phyloP scores from a whole-genome alignment of 2,797 vertebrate genomes.

The Poeciliopsis paucimaculata region DNA sequence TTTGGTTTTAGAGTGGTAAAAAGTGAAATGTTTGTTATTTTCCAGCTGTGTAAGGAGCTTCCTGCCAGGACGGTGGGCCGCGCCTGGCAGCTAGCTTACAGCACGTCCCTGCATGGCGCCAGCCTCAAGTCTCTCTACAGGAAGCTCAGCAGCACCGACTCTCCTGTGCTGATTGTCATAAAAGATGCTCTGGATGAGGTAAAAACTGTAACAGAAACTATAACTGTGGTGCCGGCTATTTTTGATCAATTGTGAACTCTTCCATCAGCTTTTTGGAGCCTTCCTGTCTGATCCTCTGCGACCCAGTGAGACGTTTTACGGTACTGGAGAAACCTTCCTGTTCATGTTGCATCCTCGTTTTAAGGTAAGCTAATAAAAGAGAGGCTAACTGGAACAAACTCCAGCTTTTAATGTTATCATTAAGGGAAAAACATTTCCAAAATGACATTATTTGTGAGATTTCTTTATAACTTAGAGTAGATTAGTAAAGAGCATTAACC shows the following conservation, averaged over 20 bases:
- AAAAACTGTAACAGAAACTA: conserved; percentile 3
- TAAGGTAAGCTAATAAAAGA: conserved; percentile 69
- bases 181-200: conserved; percentile 83
- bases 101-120: conserved; percentile 78
- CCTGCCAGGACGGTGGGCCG: conserved; percentile 79
- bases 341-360: conserved; percentile 84
- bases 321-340: conserved; percentile 86
- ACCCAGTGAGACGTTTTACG: conserved; percentile 82
- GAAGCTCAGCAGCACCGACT: conserved; percentile 76
- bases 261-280: conserved; percentile 80
- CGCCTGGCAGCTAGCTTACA: conserved; percentile 80
- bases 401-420: neutral
- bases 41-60: conserved; percentile 79
- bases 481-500: neutral
- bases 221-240: neutral
- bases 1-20: neutral
- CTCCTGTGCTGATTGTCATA: conserved; percentile 80
- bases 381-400: neutral
- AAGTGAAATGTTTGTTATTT: neutral
- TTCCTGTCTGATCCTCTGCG: conserved; percentile 83
- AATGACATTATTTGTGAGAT: neutral
- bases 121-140: conserved; percentile 86
- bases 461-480: neutral
- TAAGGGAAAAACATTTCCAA: neutral
- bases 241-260: neutral